Conservation (phyloP, 2,888 invertebrate genomes). For the Petrolisthes manimaculis region DNA sequence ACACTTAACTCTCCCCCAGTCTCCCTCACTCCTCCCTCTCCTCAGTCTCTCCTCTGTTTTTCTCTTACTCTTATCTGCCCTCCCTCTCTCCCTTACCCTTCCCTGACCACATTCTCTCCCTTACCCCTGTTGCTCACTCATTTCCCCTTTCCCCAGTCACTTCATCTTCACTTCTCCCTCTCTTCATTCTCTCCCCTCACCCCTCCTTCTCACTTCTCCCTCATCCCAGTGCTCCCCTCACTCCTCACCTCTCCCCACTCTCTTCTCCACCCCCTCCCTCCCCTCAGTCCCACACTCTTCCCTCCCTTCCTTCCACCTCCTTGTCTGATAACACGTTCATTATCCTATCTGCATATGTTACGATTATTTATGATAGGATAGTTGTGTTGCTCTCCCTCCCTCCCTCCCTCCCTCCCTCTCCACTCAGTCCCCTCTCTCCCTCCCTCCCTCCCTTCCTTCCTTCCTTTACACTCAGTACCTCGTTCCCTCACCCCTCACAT, state of each 20-base stretch:
- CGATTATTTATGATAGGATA: too few relatives aligned
- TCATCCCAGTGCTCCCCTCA: neutral
- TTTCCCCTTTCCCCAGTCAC: neutral
- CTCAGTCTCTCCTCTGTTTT: neutral
- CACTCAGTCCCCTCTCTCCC: neutral
- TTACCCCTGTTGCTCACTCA: neutral
- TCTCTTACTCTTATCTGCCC: conserved; percentile 1
- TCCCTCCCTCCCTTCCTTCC: neutral
- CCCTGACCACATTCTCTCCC: neutral
- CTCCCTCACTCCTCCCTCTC: conserved; percentile 10
- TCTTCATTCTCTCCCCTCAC: neutral
- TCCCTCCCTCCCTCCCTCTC: neutral
- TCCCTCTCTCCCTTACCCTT: neutral
- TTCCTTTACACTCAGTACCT: too few relatives aligned
- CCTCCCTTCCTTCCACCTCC: too few relatives aligned
- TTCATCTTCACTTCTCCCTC: neutral
- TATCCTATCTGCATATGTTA: too few relatives aligned
- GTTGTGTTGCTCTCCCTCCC: neutral
- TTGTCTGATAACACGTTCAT: too few relatives aligned
- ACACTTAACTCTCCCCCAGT: neutral
- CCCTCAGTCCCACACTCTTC: too few relatives aligned
- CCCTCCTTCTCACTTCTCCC: neutral
- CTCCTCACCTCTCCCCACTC: neutral
- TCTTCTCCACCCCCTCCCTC: neutral
- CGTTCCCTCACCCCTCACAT: too few relatives aligned